Percentiles rank a stretch among this genome's conserved stretches.
Conservation (phyloP, 2,797 vertebrate species). For the Aselliscus stoliczkanus region DNA sequence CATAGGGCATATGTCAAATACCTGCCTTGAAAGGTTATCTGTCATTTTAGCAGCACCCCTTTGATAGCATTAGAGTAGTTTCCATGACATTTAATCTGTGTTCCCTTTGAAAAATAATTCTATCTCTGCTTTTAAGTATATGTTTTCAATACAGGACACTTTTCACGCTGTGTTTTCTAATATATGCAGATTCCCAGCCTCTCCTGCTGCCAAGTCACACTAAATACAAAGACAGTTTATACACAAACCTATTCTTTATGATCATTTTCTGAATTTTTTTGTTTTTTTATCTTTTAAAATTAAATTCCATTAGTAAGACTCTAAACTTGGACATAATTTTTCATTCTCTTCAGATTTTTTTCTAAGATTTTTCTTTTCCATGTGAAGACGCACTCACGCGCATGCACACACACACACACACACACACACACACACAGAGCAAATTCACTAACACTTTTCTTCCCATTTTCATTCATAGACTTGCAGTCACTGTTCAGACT, state of each 20-base stretch:
- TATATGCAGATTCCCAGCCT: neutral
- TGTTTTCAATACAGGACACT: neutral
- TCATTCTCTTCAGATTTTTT: neutral
- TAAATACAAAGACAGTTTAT: neutral
- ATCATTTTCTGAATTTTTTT: neutral
- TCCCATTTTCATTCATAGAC: neutral
- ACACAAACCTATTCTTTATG: neutral
- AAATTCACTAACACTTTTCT: neutral
- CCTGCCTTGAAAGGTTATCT: neutral
- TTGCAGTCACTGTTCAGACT: neutral
- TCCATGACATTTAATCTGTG: neutral
- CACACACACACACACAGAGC: too few relatives aligned
- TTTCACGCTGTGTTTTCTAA: neutral
- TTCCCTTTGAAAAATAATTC: neutral
- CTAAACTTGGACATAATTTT: neutral
- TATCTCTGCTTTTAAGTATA: neutral
- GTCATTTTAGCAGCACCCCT: neutral
- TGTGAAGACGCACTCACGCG: neutral
- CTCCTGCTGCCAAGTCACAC: neutral
- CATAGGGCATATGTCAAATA: neutral
- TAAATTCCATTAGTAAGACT: neutral
- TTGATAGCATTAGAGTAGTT: neutral
- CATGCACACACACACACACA: neutral
- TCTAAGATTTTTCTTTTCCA: neutral
- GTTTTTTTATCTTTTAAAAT: neutral